Percentiles rank a stretch among this genome's conserved stretches.
Evolutionary conservation across 2,113 vertebrate genomes (phyloP).

Genomic region (Brienomyrus brachyistius): DNA sequence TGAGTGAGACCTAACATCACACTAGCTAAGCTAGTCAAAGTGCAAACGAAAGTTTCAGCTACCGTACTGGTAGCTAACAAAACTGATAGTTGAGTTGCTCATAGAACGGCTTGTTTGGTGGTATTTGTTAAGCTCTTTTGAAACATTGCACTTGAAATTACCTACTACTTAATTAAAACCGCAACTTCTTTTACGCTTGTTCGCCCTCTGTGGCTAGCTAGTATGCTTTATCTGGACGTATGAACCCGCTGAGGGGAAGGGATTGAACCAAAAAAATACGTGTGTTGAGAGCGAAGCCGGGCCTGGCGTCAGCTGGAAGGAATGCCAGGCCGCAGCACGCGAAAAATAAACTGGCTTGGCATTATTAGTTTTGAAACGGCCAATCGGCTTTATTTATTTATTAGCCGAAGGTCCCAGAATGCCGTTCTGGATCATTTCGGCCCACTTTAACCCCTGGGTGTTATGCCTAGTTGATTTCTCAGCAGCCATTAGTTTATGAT

Average conservation of each 20-base stretch:
- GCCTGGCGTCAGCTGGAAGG: not conserved
- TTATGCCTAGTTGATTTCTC: not conserved
- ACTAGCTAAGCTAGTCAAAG: too few species aligned
- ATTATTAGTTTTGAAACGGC: not conserved
- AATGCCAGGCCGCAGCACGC: not conserved
- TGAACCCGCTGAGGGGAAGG: not conserved
- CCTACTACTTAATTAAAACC: not conserved
- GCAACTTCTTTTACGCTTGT: not conserved
- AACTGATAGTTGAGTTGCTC: too few species aligned
- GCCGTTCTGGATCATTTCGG: not conserved
- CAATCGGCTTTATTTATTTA: not conserved
- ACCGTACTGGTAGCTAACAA: too few species aligned
- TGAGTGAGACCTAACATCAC: too few species aligned
- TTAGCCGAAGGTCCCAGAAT: not conserved
- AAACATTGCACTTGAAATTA: not conserved
- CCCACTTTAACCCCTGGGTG: not conserved
- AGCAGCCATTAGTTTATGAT: not conserved
- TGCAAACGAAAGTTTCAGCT: too few species aligned
- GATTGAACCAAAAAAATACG: not conserved
- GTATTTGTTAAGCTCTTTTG: not conserved
- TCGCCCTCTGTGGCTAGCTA: not conserved
- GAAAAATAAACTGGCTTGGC: not conserved
- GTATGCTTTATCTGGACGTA: not conserved
- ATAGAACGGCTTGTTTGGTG: not conserved
- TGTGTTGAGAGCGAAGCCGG: not conserved